Evolutionary conservation across 1,140 invertebrate species (phyloP).

Genomic region (Pogonomyrmex barbatus): DNA sequence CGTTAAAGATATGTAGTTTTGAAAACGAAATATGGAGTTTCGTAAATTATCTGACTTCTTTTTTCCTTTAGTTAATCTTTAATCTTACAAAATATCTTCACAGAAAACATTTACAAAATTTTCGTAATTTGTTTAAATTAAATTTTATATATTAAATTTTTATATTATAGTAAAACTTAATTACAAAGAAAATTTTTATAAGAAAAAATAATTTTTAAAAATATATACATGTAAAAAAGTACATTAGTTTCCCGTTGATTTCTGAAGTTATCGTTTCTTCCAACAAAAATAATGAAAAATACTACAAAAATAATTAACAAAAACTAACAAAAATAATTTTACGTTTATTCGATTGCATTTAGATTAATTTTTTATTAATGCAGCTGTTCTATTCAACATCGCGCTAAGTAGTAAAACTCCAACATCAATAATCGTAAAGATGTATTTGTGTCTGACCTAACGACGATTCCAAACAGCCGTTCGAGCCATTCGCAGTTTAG

Average conservation of each 20-base stretch:
- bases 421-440: slow-evolving; percentile 32
- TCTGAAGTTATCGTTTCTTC: not conserved
- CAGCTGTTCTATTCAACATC: not conserved
- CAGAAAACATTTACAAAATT: not conserved
- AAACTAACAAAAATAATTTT: not conserved
- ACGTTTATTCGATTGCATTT: not conserved
- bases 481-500: not conserved
- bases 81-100: not conserved
- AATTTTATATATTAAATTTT: not conserved
- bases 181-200: not conserved
- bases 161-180: not conserved
- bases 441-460: slow-evolving; percentile 1
- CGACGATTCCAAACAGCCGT: slow-evolving; percentile 27
- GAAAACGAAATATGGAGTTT: slow-evolving; percentile 12
- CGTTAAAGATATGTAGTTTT: not conserved
- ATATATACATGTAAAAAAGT: not conserved
- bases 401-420: slow-evolving; percentile 3
- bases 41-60: slow-evolving; percentile 8
- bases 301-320: not conserved
- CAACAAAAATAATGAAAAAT: not conserved
- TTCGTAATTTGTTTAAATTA: not conserved
- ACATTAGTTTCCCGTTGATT: too few species aligned
- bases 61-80: not conserved
- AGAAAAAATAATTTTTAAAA: not conserved
- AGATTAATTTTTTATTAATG: slow-evolving; percentile 5